Evolutionary conservation across 2,113 vertebrate species (phyloP), one percentile per base, ranked within the genome.

Genomic region (Chaetodon auriga): DNA sequence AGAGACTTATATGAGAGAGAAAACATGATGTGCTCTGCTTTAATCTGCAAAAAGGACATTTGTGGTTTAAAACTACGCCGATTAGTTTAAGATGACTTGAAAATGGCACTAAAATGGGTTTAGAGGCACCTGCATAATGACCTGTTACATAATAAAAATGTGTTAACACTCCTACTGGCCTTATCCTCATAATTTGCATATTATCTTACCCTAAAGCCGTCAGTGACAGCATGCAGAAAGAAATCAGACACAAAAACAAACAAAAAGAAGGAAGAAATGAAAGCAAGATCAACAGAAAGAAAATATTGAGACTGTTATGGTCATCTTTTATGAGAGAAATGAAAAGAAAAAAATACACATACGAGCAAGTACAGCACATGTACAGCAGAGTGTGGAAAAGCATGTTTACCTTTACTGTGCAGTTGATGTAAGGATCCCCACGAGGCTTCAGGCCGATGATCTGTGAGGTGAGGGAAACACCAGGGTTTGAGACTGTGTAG

Each of bases 371-470:
- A 48, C 14, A 7, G 30, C 30, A 86, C 30, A 60, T 71, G 12
- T 66, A 65, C 43, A 57, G 49, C 16, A 68, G 11, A 54, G 53
- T 49, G 41, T 46, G 68, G 46, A 80, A 2, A 41, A 49, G 70
- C 2, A 3, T 21, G 49, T 95, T 96, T 91, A 99, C 98, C 96
- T 97, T 97, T 80, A 95, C 15, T 36, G 83, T 84, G 93, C 98
- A 99, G 0, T 93, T 80, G 95, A 99, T 96, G 62, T 35, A 91
- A 54, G 98, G 97, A 7, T 95, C 79, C 80, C 97, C 97, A 41
- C 87, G n/a, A 35, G 97, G 97, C 79, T 94, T 96, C 89, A 99
- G 95, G 85, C 97, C 98, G 90, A 99, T 99, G 94, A 99, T 96
- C 98, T 99, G 82, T 36, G 87, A 64, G 61, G 87, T 18, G 93